Conservation (phyloP, 2,113 vertebrate genomes). For the Oceanodroma tethys region DNA sequence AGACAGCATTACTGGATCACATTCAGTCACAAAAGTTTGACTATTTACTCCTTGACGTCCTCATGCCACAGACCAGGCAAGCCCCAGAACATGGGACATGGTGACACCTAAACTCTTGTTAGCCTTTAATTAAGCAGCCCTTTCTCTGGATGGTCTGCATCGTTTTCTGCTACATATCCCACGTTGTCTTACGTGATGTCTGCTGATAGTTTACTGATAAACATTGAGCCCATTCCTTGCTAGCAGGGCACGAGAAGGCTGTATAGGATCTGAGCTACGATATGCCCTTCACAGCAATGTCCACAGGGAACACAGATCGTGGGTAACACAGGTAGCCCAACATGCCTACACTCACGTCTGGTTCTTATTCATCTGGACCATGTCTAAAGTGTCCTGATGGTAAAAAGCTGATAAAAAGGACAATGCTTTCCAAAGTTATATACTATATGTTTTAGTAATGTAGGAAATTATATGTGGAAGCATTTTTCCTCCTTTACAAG, state of each 20-base stretch:
- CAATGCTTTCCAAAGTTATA: neutral
- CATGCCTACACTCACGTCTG: neutral
- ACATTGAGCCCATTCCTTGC: neutral
- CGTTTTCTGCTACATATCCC: neutral
- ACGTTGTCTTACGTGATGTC: too few species aligned
- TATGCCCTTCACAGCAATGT: neutral
- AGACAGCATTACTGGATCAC: neutral
- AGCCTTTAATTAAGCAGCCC: neutral
- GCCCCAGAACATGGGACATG: neutral
- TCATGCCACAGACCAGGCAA: neutral
- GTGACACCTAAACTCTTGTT: fast-evolving
- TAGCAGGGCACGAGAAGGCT: neutral
- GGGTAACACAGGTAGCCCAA: neutral
- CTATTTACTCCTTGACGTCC: neutral
- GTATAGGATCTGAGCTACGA: neutral
- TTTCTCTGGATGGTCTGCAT: neutral
- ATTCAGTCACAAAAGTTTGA: neutral
- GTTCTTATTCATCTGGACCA: neutral
- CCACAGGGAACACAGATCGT: neutral
- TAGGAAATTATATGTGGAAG: neutral
- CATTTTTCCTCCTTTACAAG: neutral
- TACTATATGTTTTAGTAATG: neutral
- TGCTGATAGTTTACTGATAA: neutral
- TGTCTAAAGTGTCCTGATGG: neutral
- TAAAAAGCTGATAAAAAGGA: neutral